Percentiles rank a stretch among this genome's conserved stretches.
These are phyloP conservation scores for Scelioninae gen. 2 DNA, from an alignment of 2,888 invertebrate genomes.

Conservation along the genomic window DNA sequence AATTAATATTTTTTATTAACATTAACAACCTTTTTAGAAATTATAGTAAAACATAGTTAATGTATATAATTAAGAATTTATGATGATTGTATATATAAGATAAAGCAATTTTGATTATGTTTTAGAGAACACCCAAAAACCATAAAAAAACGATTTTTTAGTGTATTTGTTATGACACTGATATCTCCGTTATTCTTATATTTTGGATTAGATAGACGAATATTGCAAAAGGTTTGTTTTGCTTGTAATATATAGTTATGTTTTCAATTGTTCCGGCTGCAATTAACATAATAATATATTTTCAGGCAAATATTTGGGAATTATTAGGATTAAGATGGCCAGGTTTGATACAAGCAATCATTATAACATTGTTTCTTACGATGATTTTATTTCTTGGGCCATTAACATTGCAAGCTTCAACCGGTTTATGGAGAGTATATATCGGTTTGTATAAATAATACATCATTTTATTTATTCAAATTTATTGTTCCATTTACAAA, in stretches of 20 bases:
- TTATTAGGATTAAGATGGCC: constrained; percentile 85
- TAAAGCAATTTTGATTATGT: too few species aligned
- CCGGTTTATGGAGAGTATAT: constrained; percentile 82
- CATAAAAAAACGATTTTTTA: constrained; percentile 90
- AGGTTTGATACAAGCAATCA: constrained; percentile 84
- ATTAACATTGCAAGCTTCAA: constrained; percentile 82
- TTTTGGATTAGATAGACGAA: constrained; percentile 81
- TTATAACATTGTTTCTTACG: constrained; percentile 87
- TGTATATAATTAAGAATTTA: too few species aligned
- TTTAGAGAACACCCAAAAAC: constrained; percentile 91
- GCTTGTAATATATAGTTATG: too few species aligned
- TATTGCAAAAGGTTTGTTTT: constrained; percentile 78
- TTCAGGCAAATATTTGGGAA: constrained; percentile 80
- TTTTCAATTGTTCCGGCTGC: not conserved
- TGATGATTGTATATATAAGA: too few species aligned
- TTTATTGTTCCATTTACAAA: too few species aligned
- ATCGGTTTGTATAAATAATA: constrained; percentile 78
- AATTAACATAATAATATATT: constrained; percentile 16
- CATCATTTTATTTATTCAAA: too few species aligned
- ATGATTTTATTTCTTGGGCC: constrained; percentile 90
- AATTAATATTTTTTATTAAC: too few species aligned
- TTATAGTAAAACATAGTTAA: too few species aligned
- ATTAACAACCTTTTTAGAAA: too few species aligned
- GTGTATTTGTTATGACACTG: constrained; percentile 88
- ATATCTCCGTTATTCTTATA: constrained; percentile 87